These are phyloP conservation scores for Andrena bicolor DNA, from an alignment of 2,888 invertebrate species.

Conservation along the genomic window DNA sequence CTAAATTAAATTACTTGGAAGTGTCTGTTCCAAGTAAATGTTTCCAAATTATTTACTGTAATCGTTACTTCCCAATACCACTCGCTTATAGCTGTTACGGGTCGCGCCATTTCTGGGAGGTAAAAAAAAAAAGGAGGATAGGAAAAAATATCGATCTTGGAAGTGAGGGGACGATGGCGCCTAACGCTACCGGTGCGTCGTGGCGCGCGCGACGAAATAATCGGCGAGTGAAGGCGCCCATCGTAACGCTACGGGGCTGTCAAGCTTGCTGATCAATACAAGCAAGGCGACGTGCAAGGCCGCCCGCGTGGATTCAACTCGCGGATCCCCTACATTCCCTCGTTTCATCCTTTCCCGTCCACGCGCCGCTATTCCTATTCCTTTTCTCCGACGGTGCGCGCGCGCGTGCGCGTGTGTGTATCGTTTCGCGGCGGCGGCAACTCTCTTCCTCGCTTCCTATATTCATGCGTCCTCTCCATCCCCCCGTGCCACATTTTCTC, in stretches of 20 bases:
- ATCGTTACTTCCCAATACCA: background rate
- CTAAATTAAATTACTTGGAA: no score
- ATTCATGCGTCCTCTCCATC: background rate
- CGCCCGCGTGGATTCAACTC: constrained; percentile 80
- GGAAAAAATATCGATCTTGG: constrained; percentile 18
- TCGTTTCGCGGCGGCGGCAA: background rate
- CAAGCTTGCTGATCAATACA: constrained; percentile 83
- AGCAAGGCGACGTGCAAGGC: constrained; percentile 84
- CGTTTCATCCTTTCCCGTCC: constrained; percentile 62
- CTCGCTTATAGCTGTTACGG: background rate
- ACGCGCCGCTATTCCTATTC: constrained; percentile 46
- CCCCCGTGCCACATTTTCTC: background rate
- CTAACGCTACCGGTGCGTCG: constrained; percentile 22
- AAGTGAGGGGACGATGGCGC: constrained; percentile 34
- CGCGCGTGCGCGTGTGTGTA: background rate
- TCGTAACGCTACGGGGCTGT: constrained; percentile 79
- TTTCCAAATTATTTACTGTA: no score
- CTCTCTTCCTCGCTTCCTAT: constrained; percentile 19
- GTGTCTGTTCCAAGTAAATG: no score
- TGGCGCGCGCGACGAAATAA: constrained; percentile 62
- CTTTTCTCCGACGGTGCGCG: constrained; percentile 29
- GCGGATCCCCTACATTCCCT: constrained; percentile 70
- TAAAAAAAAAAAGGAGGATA: background rate
- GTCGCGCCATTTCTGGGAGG: background rate
- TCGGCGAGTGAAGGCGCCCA: constrained; percentile 71